These are phyloP conservation scores for Numida meleagris DNA, from an alignment of 2,113 vertebrate species.

Conservation along the genomic window DNA sequence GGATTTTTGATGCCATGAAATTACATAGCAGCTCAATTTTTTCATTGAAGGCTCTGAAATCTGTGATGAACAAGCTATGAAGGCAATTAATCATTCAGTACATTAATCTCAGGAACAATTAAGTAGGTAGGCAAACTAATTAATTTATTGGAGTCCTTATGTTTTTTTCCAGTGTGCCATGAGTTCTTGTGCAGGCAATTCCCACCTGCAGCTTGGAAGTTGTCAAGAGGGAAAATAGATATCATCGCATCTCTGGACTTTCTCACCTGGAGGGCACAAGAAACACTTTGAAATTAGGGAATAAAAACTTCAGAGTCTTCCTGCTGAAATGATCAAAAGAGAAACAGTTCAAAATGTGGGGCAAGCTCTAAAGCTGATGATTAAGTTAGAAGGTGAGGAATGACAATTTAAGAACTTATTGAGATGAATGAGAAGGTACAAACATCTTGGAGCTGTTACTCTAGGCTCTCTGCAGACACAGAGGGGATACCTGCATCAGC, in stretches of 20 bases:
- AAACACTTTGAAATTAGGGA: slow-evolving; percentile 50
- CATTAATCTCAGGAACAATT: slow-evolving; percentile 20
- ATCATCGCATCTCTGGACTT: background rate
- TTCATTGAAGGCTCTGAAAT: background rate
- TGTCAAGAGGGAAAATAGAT: background rate
- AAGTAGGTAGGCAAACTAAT: slow-evolving; percentile 4
- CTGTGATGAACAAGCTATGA: background rate
- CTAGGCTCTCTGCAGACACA: background rate
- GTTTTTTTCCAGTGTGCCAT: background rate
- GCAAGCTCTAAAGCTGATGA: background rate
- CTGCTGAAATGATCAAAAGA: slow-evolving; percentile 22
- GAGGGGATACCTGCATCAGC: background rate
- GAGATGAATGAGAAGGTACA: slow-evolving; percentile 19
- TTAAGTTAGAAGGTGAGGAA: slow-evolving; percentile 21
- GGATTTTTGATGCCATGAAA: background rate
- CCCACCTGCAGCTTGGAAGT: background rate
- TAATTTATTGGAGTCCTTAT: background rate
- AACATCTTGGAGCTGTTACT: background rate
- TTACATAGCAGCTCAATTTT: background rate
- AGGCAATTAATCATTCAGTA: slow-evolving; percentile 34
- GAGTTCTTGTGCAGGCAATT: slow-evolving; percentile 1
- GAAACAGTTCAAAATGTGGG: slow-evolving; percentile 19
- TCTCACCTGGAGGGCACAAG: slow-evolving; percentile 35
- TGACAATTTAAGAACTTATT: slow-evolving; percentile 17
- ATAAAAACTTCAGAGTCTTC: slow-evolving; percentile 31